Percentiles rank a stretch among this genome's conserved stretches.
phyloP scores from a whole-genome alignment of 2,113 vertebrate genomes.

The Syngnathus scovelli region DNA sequence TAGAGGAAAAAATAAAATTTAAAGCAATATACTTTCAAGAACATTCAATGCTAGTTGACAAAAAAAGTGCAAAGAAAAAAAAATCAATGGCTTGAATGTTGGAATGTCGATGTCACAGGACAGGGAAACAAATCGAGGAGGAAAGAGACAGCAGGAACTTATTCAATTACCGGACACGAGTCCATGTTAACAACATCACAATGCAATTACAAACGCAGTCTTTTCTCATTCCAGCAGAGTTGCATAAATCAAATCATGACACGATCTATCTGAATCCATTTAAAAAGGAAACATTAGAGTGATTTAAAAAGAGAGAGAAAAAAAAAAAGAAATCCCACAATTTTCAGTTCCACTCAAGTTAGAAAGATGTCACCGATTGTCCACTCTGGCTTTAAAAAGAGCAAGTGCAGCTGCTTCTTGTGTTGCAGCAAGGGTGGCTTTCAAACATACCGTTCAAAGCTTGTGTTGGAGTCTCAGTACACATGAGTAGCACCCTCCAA shows the following conservation, averaged over 20 bases:
- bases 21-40: constrained; percentile 57
- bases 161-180: constrained; percentile 66
- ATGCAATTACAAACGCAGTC: constrained; percentile 67
- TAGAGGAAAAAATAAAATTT: constrained; percentile 38
- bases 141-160: constrained; percentile 58
- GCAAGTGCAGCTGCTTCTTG: constrained; percentile 23
- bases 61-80: constrained; percentile 25
- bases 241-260: constrained; percentile 71
- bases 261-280: constrained; percentile 67
- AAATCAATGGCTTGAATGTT: constrained; percentile 46
- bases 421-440: background rate
- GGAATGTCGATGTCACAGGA: constrained; percentile 65
- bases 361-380: constrained; percentile 58
- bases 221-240: constrained; percentile 63
- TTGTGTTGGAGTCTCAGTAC: background rate
- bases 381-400: constrained; percentile 41
- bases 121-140: constrained; percentile 50
- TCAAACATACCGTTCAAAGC: background rate
- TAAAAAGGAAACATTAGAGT: constrained; percentile 62
- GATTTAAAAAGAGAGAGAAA: constrained; percentile 31
- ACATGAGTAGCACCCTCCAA: constrained; percentile 27
- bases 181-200: constrained; percentile 63
- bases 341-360: constrained; percentile 41
- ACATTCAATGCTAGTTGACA: constrained; percentile 39
- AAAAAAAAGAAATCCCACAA: constrained; percentile 18